These are phyloP conservation scores for Charanyca ferruginea DNA, from an alignment of 2,888 invertebrate genomes.

Conservation along the genomic window DNA sequence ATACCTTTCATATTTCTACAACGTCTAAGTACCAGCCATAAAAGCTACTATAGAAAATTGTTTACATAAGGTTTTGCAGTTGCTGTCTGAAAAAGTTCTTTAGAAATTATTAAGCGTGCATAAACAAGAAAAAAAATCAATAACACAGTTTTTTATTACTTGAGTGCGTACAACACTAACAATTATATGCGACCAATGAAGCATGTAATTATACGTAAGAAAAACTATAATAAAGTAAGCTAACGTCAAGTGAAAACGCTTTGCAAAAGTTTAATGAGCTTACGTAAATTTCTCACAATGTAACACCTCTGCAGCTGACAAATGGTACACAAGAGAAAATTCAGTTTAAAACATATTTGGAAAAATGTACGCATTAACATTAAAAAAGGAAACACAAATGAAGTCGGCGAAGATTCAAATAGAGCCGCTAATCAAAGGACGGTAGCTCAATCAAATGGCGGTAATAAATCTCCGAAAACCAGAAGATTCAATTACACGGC, in stretches of 20 bases:
- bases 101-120: constrained; percentile 28
- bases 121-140: constrained; percentile 50
- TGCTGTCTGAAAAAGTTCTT: constrained; percentile 29
- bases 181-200: constrained; percentile 56
- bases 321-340: constrained; percentile 23
- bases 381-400: constrained; percentile 67
- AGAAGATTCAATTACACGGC: constrained; percentile 90
- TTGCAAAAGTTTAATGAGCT: constrained; percentile 45
- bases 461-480: constrained; percentile 87
- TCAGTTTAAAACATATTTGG: constrained; percentile 17
- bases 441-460: constrained; percentile 85
- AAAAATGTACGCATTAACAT: constrained; percentile 49
- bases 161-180: constrained; percentile 45
- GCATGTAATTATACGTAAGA: constrained; percentile 60
- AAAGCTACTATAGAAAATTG: constrained; percentile 47
- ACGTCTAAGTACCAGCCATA: constrained; percentile 32
- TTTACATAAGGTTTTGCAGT: constrained; percentile 47
- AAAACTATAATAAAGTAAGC: constrained; percentile 47
- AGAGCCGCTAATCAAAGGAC: constrained; percentile 85
- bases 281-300: constrained; percentile 42
- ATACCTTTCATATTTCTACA: constrained; percentile 45
- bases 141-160: constrained; percentile 44
- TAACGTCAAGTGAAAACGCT: constrained; percentile 50
- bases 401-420: constrained; percentile 72
- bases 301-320: constrained; percentile 15